phyloP scores from a whole-genome alignment of 2,888 invertebrate species.

The Hedya salicella region DNA sequence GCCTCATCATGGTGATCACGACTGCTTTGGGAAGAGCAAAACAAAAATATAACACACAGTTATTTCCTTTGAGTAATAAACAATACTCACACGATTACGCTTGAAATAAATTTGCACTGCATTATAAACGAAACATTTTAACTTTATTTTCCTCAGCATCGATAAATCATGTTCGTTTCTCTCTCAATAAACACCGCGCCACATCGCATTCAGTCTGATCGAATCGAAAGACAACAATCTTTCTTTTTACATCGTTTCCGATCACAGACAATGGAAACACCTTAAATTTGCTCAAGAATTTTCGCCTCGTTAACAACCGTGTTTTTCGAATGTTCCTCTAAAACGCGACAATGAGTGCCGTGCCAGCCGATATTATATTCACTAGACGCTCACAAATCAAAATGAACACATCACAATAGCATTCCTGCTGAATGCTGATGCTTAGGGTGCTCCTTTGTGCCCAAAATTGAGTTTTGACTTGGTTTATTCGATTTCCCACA shows the following conservation, averaged over 20 bases:
- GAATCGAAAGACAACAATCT: slow-evolving; percentile 42
- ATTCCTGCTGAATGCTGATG: slow-evolving; percentile 50
- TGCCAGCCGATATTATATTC: slow-evolving; percentile 43
- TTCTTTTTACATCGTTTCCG: slow-evolving; percentile 41
- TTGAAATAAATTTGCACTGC: not conserved
- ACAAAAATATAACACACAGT: not conserved
- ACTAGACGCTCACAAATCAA: slow-evolving; percentile 47
- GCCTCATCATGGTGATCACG: too few relatives aligned
- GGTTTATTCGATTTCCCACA: slow-evolving; percentile 48
- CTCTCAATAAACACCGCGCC: slow-evolving; percentile 27
- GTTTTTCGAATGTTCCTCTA: slow-evolving; percentile 30
- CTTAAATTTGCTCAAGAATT: slow-evolving; percentile 42
- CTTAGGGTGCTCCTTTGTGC: slow-evolving; percentile 49
- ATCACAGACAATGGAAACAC: slow-evolving; percentile 40
- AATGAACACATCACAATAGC: slow-evolving; percentile 53
- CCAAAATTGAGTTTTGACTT: slow-evolving; percentile 50
- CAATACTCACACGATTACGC: not conserved
- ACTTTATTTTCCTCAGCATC: not conserved
- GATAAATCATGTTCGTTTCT: slow-evolving; percentile 27
- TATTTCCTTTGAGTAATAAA: not conserved
- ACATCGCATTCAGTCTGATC: slow-evolving; percentile 33
- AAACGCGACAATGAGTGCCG: slow-evolving; percentile 41
- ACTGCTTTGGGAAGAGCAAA: too few relatives aligned
- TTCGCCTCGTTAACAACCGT: slow-evolving; percentile 39
- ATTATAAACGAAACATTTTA: not conserved